Percentiles rank a stretch among this genome's conserved stretches.
Evolutionary conservation across 2,888 invertebrate genomes (phyloP).

Genomic region (Proisotoma minuta): DNA sequence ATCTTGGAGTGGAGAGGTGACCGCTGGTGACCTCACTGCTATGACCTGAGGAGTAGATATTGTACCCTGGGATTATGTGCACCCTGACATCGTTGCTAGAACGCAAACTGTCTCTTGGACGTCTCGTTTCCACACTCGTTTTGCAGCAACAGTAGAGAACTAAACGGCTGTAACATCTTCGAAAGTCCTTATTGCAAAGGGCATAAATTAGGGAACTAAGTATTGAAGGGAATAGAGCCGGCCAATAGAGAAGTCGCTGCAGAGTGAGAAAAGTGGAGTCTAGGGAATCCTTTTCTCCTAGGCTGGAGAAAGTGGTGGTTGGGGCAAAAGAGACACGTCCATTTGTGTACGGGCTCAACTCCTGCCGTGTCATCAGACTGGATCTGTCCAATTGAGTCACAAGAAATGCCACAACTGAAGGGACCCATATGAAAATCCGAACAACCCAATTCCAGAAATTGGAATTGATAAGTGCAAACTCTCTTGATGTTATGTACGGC

Average conservation of each 20-base stretch:
- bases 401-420: slow-evolving; percentile 38
- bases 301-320: slow-evolving; percentile 7
- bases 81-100: slow-evolving; percentile 57
- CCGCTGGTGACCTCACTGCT: slow-evolving; percentile 37
- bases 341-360: slow-evolving; percentile 1
- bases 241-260: slow-evolving; percentile 43
- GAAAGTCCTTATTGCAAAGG: slow-evolving; percentile 63
- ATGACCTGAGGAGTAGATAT: slow-evolving; percentile 55
- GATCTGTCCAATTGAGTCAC: slow-evolving; percentile 30
- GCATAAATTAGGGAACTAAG: slow-evolving; percentile 43
- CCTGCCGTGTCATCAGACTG: background rate
- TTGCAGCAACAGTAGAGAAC: slow-evolving; percentile 76
- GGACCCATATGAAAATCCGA: slow-evolving; percentile 43
- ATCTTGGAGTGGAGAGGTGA: slow-evolving; percentile 37
- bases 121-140: slow-evolving; percentile 63
- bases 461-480: slow-evolving; percentile 44
- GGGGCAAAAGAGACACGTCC: background rate
- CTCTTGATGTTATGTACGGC: slow-evolving; percentile 43
- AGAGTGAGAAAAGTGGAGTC: slow-evolving; percentile 15
- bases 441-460: slow-evolving; percentile 45
- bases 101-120: slow-evolving; percentile 55
- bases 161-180: slow-evolving; percentile 66
- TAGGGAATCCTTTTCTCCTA: background rate
- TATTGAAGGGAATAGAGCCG: slow-evolving; percentile 45
- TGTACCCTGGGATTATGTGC: slow-evolving; percentile 68